These are phyloP conservation scores for Calameuta filiformis DNA, from an alignment of 2,888 invertebrate genomes.

Conservation along the genomic window DNA sequence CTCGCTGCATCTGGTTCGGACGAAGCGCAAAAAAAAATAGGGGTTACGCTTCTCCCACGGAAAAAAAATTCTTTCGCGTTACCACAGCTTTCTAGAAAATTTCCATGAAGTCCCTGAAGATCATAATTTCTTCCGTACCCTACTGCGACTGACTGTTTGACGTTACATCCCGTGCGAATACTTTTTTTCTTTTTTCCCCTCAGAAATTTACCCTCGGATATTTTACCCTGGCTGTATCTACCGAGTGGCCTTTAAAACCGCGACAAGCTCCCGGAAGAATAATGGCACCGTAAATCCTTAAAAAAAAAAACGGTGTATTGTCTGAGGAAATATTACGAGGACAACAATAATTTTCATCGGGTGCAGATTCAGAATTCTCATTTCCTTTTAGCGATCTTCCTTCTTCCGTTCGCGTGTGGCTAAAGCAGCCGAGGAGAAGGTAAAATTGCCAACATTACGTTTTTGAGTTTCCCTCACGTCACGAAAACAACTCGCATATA, in stretches of 20 bases:
- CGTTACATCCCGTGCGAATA: not conserved
- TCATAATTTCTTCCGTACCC: not conserved
- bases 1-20: not conserved
- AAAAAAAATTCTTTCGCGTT: not conserved
- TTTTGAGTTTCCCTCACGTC: too few species aligned
- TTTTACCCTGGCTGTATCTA: constrained; percentile 17
- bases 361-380: not conserved
- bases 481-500: not conserved
- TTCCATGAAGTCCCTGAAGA: not conserved
- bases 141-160: not conserved
- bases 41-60: not conserved
- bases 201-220: constrained; percentile 17
- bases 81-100: not conserved
- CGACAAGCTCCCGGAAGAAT: constrained; percentile 18
- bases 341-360: constrained; percentile 16
- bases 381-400: not conserved
- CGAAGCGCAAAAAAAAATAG: not conserved
- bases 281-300: constrained; percentile 27
- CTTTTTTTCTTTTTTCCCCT: not conserved
- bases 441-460: not conserved
- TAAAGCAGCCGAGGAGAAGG: not conserved
- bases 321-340: constrained; percentile 26
- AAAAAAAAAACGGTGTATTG: constrained; percentile 24
- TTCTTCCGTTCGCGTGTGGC: not conserved
- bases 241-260: constrained; percentile 26